Evolutionary conservation across 2,888 invertebrate species (phyloP), one percentile per base, ranked within the genome.

Genomic region (Ceramica pisi): DNA sequence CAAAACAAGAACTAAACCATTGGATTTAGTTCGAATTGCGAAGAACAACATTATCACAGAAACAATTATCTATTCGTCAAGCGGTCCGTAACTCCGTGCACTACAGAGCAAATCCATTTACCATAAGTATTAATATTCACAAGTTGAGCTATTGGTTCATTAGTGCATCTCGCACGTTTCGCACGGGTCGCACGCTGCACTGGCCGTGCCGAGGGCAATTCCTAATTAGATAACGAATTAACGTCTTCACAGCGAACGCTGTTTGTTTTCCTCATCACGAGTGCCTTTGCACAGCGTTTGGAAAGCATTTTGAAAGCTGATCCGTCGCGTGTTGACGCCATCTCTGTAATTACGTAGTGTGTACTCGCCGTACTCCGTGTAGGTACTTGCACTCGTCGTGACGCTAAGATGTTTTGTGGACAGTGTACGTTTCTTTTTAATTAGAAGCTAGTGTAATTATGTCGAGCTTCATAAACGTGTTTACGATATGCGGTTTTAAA

Each of bases 191-290:
- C 69, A 71, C 72, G 70, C 85, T 84, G 85, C 83, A 81, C 74
- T 75, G 78, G 79, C 81, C 76, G 77, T 71, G 71, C 82, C 80
- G 78, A 77, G 76, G 80, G 89, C 86, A 84, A 90, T 88, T 89
- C 87, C 80, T 94, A 94, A 94, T 94, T 94, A 93, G 92, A 93
- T 95, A 92, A 94, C 92, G 92, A 95, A 94, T 94, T 94, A 94
- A 93, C 93, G 89, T 93, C 92, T 94, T 92, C 91, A 89, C 89
- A 89, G 90, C 84, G 86, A 85, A 86, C 82, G 71, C 82, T 90
- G 92, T 92, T 92, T 92, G 92, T 90, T 89, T 90, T 90, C 87
- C 91, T 92, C 91, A 90, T 92, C 89, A 91, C 80, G 84, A 84
- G 70, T 84, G 86, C 91, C 89, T 91, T 89, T 88, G 90, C 90